Evolutionary conservation across 2,113 vertebrate species (phyloP).

Genomic region (Odocoileus hemionus): DNA sequence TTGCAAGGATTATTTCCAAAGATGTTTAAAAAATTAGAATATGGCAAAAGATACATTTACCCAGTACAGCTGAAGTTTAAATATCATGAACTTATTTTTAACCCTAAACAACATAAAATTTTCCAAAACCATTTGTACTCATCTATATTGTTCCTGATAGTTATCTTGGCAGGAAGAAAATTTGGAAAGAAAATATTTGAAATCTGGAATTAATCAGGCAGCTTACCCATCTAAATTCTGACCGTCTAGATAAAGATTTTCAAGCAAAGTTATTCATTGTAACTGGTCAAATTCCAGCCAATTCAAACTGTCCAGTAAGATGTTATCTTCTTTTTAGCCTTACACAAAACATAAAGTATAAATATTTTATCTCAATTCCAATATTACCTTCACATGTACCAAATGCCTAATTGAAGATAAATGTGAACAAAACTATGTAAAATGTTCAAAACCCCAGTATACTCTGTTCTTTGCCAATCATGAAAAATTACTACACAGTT

Average conservation of each 20-base stretch:
- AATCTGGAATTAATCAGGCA: slow-evolving; percentile 70
- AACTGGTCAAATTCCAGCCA: slow-evolving; percentile 23
- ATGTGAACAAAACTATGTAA: background rate
- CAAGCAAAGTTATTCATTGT: background rate
- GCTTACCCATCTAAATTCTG: slow-evolving; percentile 42
- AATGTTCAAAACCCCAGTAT: background rate
- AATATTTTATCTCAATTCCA: slow-evolving; percentile 8
- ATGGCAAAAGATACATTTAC: slow-evolving; percentile 54
- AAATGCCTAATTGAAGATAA: background rate
- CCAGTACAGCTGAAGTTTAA: slow-evolving; percentile 63
- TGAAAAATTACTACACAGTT: background rate
- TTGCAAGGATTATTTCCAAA: slow-evolving; percentile 72
- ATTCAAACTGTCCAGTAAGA: background rate
- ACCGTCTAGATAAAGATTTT: slow-evolving; percentile 42
- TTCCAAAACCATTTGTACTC: slow-evolving; percentile 66
- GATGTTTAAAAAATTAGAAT: slow-evolving; percentile 72
- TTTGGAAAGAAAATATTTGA: slow-evolving; percentile 62
- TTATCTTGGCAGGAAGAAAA: slow-evolving; percentile 68
- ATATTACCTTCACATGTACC: background rate
- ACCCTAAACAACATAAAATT: slow-evolving; percentile 71
- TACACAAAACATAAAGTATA: background rate
- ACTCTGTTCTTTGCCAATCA: slow-evolving; percentile 1
- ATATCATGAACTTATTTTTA: slow-evolving; percentile 69
- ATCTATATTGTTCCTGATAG: slow-evolving; percentile 61
- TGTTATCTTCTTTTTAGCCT: background rate